Evolutionary conservation across 2,888 invertebrate genomes (phyloP), one percentile per base, ranked within the genome.

Genomic region (Strigamia crassipes): DNA sequence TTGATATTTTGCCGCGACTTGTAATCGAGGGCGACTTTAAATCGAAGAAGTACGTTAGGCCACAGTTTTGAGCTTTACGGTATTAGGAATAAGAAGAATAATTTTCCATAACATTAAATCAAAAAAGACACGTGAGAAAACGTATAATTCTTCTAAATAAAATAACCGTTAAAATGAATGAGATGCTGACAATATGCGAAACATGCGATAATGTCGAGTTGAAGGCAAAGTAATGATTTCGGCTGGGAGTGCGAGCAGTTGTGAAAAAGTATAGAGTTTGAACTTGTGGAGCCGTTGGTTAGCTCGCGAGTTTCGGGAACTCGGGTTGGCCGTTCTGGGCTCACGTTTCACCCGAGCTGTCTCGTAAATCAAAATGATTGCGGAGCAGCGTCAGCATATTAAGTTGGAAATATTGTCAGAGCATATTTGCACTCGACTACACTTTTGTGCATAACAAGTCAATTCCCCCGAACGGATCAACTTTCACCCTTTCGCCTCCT

Each of bases 341-440:
- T 51, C 51, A 51, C 51, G 51, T 51, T 51, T 51, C 51, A 51
- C 51, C 51, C 51, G 51, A 51, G 51, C 51, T 51, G 51, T 51
- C 51, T 51, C 51, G 51, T 51, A 51, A 51, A 51, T 51, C 51
- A 51, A 51, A 51, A 51, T 51, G 51, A 51, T 51, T 51, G 51
- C 51, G 10, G 51, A 51, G 51, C 51, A 51, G 51, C 51, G 51
- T 51, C 51, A 51, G 51, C 51, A 51, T 51, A 51, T 51, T 51
- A 51, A 51, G 51, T 51, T 51, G 51, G 51, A 51, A 51, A 51
- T 51, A 51, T 51, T 51, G 51, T 51, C 51, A 51, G 51, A 51
- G 15, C 51, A 51, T 51, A 51, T 51, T 51, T 51, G 51, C 51
- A 51, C 51, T 51, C 51, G 51, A 51, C 51, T 51, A n/a, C 51